These are phyloP conservation scores for Epistrophe grossulariae DNA, from an alignment of 2,888 invertebrate genomes.

Conservation along the genomic window DNA sequence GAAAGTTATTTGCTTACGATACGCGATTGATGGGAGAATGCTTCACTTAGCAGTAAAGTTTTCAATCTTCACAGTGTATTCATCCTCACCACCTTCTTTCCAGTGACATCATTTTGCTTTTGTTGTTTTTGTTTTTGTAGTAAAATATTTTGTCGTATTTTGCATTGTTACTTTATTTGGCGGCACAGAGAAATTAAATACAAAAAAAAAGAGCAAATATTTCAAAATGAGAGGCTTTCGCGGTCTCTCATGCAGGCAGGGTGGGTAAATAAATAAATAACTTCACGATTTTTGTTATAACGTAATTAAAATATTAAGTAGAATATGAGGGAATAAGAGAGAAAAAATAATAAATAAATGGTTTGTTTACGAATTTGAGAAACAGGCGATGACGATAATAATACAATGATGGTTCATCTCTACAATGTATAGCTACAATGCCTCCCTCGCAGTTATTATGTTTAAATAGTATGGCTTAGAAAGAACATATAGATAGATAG, in stretches of 20 bases:
- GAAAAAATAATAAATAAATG: constrained; percentile 20
- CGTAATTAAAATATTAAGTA: background rate
- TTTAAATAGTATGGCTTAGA: constrained; percentile 15
- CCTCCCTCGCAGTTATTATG: constrained; percentile 36
- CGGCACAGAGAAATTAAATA: constrained; percentile 16
- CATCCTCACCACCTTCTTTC: constrained; percentile 53
- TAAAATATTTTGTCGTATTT: constrained; percentile 59
- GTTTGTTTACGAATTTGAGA: constrained; percentile 47
- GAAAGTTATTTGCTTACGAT: constrained; percentile 56
- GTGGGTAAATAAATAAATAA: constrained; percentile 1
- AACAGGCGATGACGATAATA: background rate
- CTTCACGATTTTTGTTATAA: constrained; percentile 17
- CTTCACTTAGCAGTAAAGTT: constrained; percentile 16
- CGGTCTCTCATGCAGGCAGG: background rate
- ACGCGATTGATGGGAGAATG: constrained; percentile 30
- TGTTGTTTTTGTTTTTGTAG: constrained; percentile 47
- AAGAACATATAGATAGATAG: background rate
- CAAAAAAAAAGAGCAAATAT: constrained; percentile 29
- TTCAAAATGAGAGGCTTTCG: background rate
- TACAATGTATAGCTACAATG: background rate
- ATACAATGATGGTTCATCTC: constrained; percentile 24
- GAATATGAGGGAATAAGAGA: constrained; percentile 5
- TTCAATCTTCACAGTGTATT: constrained; percentile 16
- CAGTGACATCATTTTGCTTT: constrained; percentile 72
- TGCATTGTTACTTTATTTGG: constrained; percentile 55